Evolutionary conservation across 1,140 invertebrate genomes (phyloP), one percentile per base, ranked within the genome.

Genomic region (Marisa cornuarietis): DNA sequence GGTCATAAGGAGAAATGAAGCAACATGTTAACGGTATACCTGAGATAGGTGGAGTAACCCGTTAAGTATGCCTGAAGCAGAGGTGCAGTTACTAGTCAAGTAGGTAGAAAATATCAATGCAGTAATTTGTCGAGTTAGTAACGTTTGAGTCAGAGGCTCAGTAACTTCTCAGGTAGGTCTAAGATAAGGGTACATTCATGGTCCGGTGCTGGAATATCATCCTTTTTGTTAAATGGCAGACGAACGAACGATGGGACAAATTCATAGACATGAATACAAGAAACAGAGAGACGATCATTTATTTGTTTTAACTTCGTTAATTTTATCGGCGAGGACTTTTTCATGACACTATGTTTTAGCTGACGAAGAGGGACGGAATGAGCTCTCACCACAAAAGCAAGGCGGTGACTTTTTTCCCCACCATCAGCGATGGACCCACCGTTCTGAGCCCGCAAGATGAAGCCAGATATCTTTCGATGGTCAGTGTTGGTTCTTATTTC

Each of bases 321-420:
- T 42, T 42, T 42, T 42, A 42, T 42, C 31, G 6, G 31, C 6
- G 31, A 42, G 31, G 31, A 42, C 31, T 6, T 42, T 42, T 42
- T 42, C 31, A 31, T 31, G 68, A n/a, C 49, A 13, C 71, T 49
- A 22, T 13, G 49, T 22, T 66, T n/a, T 52, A 65, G 69, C 66
- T 79, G 20, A 31, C n/a, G 20, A 71, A 78, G 24, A 31, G 20
- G 14, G n/a, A 22, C 76, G 26, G 26, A 8, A 63, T 58, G 20
- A 31, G 16, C 49, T 71, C 63, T 20, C 65, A 78, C 14, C 66
- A 54, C 62, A 74, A 66, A 42, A 79, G 71, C 18, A 80, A 80
- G 68, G 73, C 73, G 16, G 83, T 90, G 14, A 84, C 87, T 1
- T 89, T 88, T 75, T 86, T 90, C 82, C 89, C 85, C 52, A 88